phyloP scores from a whole-genome alignment of 2,888 invertebrate genomes.

The Diaphora mendica region DNA sequence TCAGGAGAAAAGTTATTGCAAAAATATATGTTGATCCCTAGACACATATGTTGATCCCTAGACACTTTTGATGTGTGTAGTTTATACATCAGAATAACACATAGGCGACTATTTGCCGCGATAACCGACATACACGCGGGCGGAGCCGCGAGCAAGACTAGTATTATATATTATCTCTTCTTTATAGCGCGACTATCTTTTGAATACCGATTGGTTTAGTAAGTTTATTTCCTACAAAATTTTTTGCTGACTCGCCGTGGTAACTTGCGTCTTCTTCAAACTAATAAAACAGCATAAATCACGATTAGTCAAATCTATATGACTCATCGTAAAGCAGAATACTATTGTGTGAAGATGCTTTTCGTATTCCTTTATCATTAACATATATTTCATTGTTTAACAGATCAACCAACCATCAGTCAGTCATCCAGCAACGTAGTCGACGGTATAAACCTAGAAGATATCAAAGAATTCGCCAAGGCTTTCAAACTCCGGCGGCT shows the following conservation, averaged over 20 bases:
- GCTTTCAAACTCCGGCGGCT: slow-evolving; percentile 97
- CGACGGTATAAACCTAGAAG: slow-evolving; percentile 98
- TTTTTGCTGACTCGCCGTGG: background rate
- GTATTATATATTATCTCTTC: too few species aligned
- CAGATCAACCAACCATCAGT: slow-evolving; percentile 97
- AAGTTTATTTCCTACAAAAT: too few species aligned
- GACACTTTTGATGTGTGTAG: too few species aligned
- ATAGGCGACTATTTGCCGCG: too few species aligned
- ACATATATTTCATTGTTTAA: slow-evolving; percentile 45
- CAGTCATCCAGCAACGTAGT: slow-evolving; percentile 97
- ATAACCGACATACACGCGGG: too few species aligned
- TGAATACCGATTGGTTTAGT: too few species aligned
- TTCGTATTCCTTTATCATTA: background rate
- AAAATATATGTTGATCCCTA: too few species aligned
- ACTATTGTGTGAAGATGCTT: background rate
- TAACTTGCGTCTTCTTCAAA: background rate
- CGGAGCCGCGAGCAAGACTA: too few species aligned
- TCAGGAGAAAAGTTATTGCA: too few species aligned
- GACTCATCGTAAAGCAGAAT: background rate
- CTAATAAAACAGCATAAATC: background rate
- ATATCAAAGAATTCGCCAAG: slow-evolving; percentile 99
- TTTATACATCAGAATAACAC: too few species aligned
- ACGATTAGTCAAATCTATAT: background rate
- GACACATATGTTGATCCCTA: too few species aligned
- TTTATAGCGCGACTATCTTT: too few species aligned